phyloP scores from a whole-genome alignment of 2,888 invertebrate genomes.

The Drosophila borealis region DNA sequence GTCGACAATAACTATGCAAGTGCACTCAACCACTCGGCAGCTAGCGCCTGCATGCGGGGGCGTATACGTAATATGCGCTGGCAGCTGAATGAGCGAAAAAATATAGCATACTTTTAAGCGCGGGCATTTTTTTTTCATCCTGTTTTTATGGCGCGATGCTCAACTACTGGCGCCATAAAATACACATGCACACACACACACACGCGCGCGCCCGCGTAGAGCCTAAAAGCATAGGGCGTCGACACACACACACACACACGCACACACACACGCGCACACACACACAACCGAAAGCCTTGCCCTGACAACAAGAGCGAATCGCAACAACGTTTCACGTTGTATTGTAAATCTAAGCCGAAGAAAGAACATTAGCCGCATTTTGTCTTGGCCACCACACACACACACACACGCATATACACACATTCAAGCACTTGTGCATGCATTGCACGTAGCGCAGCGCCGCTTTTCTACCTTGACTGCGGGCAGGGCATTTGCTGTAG shows the following conservation, averaged over 20 bases:
- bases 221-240: slow-evolving; percentile 23
- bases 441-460: slow-evolving; percentile 63
- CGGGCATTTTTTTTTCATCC: slow-evolving; percentile 11
- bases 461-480: slow-evolving; percentile 60
- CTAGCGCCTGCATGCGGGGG: neutral
- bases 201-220: neutral
- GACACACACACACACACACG: slow-evolving; percentile 1
- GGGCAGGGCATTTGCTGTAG: slow-evolving; percentile 7
- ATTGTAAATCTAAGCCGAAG: slow-evolving; percentile 74
- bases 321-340: slow-evolving; percentile 60
- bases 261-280: slow-evolving; percentile 9
- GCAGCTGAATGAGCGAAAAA: slow-evolving; percentile 24
- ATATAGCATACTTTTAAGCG: slow-evolving; percentile 59
- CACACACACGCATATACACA: slow-evolving; percentile 34
- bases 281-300: slow-evolving; percentile 31
- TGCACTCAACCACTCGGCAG: slow-evolving; percentile 11
- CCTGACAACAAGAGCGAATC: slow-evolving; percentile 28
- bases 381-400: slow-evolving; percentile 66
- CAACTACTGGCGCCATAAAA: slow-evolving; percentile 44
- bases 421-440: slow-evolving; percentile 55
- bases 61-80: slow-evolving; percentile 28
- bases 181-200: slow-evolving; percentile 6
- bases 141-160: slow-evolving; percentile 7
- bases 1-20: slow-evolving; percentile 1
- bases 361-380: slow-evolving; percentile 79